These are phyloP conservation scores for Calameuta idolon DNA, from an alignment of 2,888 invertebrate species.

Conservation along the genomic window DNA sequence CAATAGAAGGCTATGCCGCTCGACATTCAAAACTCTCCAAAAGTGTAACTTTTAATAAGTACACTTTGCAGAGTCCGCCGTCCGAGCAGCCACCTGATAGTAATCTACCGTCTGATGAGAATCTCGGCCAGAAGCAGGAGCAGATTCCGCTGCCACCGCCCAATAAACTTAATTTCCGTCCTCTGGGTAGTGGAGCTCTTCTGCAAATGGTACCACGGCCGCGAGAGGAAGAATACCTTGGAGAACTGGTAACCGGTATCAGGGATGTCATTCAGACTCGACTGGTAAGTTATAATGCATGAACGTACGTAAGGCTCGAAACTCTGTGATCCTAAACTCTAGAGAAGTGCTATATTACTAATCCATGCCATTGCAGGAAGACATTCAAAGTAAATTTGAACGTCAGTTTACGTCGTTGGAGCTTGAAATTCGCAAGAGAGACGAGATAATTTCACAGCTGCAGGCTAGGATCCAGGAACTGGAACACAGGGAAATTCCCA, in stretches of 20 bases:
- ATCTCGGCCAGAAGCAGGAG: conserved; percentile 35
- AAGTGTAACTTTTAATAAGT: conserved; percentile 89
- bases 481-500: conserved; percentile 64
- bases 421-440: conserved; percentile 83
- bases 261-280: conserved; percentile 82
- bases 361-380: conserved; percentile 59
- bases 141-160: conserved; percentile 57
- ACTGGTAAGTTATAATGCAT: conserved; percentile 59
- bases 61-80: conserved; percentile 86
- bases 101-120: conserved; percentile 25
- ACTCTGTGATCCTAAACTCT: not conserved
- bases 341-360: not conserved
- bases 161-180: conserved; percentile 63
- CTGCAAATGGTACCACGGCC: conserved; percentile 53
- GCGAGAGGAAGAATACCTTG: conserved; percentile 82
- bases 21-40: conserved; percentile 89
- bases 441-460: conserved; percentile 83
- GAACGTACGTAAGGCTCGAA: not conserved
- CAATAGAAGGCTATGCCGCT: conserved; percentile 89
- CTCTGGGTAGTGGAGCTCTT: conserved; percentile 58
- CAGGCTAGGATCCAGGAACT: conserved; percentile 79
- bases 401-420: conserved; percentile 79
- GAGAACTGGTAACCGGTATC: conserved; percentile 82
- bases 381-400: conserved; percentile 68
- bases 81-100: conserved; percentile 51